Evolutionary conservation across 2,797 vertebrate species (phyloP).

Genomic region (Distichodus sexfasciatus): DNA sequence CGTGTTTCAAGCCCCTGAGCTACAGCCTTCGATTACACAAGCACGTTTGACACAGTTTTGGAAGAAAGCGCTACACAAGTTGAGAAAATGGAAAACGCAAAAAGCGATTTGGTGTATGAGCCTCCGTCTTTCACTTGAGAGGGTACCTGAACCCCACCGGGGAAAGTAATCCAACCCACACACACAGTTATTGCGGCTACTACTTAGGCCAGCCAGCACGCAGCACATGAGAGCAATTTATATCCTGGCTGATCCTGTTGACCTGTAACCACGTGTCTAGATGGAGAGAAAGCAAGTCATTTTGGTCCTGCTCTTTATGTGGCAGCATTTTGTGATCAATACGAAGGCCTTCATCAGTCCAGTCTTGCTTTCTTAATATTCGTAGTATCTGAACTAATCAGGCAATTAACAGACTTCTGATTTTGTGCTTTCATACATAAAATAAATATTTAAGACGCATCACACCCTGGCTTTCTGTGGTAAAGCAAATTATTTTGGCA

Average conservation of each 20-base stretch:
- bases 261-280: neutral
- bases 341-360: neutral
- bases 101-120: neutral
- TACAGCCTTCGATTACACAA: neutral
- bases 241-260: neutral
- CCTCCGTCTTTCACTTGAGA: neutral
- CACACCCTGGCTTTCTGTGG: no score
- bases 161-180: neutral
- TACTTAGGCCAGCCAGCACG: neutral
- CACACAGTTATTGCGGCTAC: neutral
- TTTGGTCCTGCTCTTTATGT: neutral
- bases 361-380: no score
- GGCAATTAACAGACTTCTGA: no score
- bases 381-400: no score
- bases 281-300: neutral
- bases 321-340: neutral
- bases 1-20: neutral
- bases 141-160: neutral
- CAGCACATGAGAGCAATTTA: neutral
- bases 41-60: neutral
- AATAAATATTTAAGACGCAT: no score
- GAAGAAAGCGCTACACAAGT: neutral
- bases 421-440: no score
- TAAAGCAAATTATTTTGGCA: no score
- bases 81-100: neutral